These are phyloP conservation scores for Ptilonorhynchus violaceus DNA, from an alignment of 2,113 vertebrate species.

Conservation along the genomic window DNA sequence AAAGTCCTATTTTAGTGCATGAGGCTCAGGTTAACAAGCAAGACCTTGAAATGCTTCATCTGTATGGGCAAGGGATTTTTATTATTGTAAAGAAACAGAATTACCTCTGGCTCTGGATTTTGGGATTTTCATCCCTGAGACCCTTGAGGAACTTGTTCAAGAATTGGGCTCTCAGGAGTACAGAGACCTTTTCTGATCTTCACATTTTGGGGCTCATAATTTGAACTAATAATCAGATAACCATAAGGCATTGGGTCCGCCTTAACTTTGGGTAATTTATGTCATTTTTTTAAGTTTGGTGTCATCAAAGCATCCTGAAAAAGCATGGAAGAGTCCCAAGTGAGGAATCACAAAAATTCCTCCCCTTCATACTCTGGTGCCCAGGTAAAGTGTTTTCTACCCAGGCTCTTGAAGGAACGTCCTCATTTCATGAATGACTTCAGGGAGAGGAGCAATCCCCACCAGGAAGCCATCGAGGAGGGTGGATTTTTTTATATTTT, in stretches of 20 bases:
- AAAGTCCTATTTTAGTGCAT: not conserved
- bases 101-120: not conserved
- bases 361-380: not conserved
- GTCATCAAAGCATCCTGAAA: not conserved
- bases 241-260: accelerated
- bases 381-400: slow-evolving; percentile 13
- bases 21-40: not conserved
- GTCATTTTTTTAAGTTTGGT: not conserved
- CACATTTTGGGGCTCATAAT: not conserved
- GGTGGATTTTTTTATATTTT: slow-evolving; percentile 73
- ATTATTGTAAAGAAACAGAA: not conserved
- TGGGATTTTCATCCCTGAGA: not conserved
- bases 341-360: not conserved
- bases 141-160: not conserved
- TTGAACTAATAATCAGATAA: not conserved
- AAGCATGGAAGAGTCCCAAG: not conserved
- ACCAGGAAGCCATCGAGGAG: slow-evolving; percentile 38
- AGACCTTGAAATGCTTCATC: not conserved
- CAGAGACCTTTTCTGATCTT: not conserved
- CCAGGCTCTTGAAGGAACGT: slow-evolving; percentile 29
- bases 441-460: slow-evolving; percentile 41
- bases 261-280: not conserved
- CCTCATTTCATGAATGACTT: slow-evolving; percentile 74
- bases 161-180: not conserved
- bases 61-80: not conserved